Conservation (phyloP, 2,888 invertebrate species). For the Cephus sareptanus region DNA sequence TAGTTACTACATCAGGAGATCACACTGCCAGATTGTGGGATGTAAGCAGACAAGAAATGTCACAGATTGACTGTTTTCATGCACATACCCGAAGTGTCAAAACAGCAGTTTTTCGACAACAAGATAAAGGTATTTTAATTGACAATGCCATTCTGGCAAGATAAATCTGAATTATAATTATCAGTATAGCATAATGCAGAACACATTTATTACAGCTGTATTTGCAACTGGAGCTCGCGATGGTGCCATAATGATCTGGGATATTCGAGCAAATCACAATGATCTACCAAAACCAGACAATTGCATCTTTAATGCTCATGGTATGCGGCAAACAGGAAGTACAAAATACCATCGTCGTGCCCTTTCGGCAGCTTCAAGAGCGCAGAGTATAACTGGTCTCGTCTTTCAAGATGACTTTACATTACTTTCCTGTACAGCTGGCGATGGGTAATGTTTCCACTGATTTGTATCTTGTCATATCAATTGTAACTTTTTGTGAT, state of each 20-base stretch:
- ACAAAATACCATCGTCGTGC: constrained; percentile 63
- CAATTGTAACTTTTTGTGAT: not conserved
- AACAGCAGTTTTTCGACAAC: constrained; percentile 79
- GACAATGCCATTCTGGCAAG: constrained; percentile 1
- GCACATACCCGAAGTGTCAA: constrained; percentile 87
- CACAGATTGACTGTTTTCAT: constrained; percentile 72
- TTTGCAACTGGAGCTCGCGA: constrained; percentile 92
- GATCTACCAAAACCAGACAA: constrained; percentile 75
- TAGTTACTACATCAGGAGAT: constrained; percentile 89
- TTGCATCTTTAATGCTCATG: constrained; percentile 77
- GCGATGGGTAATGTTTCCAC: constrained; percentile 74
- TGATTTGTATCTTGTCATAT: not conserved
- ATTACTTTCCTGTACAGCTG: constrained; percentile 86
- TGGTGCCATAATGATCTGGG: constrained; percentile 89
- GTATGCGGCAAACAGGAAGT: constrained; percentile 62
- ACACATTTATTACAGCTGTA: constrained; percentile 68
- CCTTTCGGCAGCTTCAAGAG: constrained; percentile 63
- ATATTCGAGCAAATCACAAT: constrained; percentile 71
- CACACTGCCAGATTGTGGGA: constrained; percentile 87
- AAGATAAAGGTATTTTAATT: constrained; percentile 68
- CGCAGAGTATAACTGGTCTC: constrained; percentile 84
- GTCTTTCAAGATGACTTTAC: constrained; percentile 84
- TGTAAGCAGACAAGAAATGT: constrained; percentile 66
- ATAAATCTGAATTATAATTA: not conserved
- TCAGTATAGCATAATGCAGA: not conserved